Evolutionary conservation across 2,888 invertebrate species (phyloP), one percentile per base, ranked within the genome.

Genomic region (Mellilla xanthometata): DNA sequence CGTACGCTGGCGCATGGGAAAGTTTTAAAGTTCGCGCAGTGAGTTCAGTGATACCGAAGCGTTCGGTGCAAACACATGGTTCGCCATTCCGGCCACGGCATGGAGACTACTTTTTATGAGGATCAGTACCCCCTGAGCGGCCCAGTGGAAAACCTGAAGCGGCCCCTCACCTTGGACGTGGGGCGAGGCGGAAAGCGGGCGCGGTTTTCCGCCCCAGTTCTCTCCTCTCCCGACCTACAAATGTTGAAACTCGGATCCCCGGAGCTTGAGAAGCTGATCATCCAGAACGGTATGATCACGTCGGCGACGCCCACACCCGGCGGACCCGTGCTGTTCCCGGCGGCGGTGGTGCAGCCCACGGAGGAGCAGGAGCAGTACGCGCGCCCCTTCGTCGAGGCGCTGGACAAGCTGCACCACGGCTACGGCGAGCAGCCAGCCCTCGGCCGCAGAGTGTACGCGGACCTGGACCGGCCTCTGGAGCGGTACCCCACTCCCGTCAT

Each of bases 281-380:
- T 97, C 58, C 92, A 92, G 67, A 92, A 92, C 61, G 82, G 91
- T 40, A 89, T 93, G 65, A 92, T 93, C 53, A 94, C 94, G 19
- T 92, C 93, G 46, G 93, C 94, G 36, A 95, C 96, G 15, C 94
- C 95, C 39, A 94, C 95, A 24, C 95, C 95, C 3, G 92, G 92
- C 13, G 90, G 87, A 30, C 90, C 91, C 40, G 90, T 93, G 65
- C 76, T 94, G 62, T 91, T 88, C 64, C 82, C 84, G 40, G 76
- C 90, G 54, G 76, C 87, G 60, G 73, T 71, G 39, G 73, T 85
- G 66, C 91, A 84, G 66, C 91, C 92, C 2, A 98, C 98, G 12
- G 96, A 96, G 60, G 98, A 97, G 70, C 98, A 98, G 77, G 97
- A 97, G 76, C 90, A 93, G 60, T 97, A 96, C 79, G 96, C 95